Percentiles rank a stretch among this genome's conserved stretches.
Evolutionary conservation across 2,888 invertebrate genomes (phyloP).

Genomic region (Papilio gigon): DNA sequence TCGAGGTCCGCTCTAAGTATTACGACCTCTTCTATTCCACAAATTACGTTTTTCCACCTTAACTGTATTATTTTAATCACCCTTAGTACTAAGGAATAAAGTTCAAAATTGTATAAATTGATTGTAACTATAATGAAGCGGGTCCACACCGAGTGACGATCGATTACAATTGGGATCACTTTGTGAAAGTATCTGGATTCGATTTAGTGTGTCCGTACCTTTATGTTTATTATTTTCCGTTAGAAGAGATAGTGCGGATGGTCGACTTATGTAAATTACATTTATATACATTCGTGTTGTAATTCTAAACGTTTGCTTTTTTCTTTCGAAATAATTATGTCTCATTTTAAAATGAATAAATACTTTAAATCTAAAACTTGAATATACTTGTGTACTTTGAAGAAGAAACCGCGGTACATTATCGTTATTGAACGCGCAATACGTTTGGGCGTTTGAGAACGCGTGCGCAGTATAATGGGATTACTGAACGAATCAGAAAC

Average conservation of each 20-base stretch:
- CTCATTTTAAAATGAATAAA: too few relatives aligned
- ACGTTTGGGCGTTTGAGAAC: slow-evolving; percentile 15
- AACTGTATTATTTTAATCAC: background rate
- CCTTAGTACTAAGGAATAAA: background rate
- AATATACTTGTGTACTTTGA: background rate
- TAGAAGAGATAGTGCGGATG: slow-evolving; percentile 13
- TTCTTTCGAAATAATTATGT: slow-evolving; percentile 6
- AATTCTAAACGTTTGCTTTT: slow-evolving; percentile 17
- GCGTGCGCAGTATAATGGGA: slow-evolving; percentile 19
- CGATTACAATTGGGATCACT: slow-evolving; percentile 37
- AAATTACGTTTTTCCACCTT: background rate
- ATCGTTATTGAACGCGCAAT: slow-evolving; percentile 10
- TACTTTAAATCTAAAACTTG: too few relatives aligned
- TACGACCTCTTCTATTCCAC: slow-evolving; percentile 9
- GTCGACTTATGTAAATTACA: slow-evolving; percentile 20
- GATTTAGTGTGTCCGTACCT: slow-evolving; percentile 28
- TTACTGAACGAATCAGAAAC: slow-evolving; percentile 38
- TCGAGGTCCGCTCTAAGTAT: slow-evolving; percentile 41
- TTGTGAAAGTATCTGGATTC: slow-evolving; percentile 27
- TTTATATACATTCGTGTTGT: slow-evolving; percentile 21
- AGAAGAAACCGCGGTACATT: background rate
- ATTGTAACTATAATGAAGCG: background rate
- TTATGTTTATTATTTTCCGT: slow-evolving; percentile 27
- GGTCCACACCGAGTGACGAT: slow-evolving; percentile 22
- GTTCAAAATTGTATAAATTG: slow-evolving; percentile 10